Evolutionary conservation across 2,113 vertebrate species (phyloP), one percentile per base, ranked within the genome.

Genomic region (Periophthalmodon schlosseri): DNA sequence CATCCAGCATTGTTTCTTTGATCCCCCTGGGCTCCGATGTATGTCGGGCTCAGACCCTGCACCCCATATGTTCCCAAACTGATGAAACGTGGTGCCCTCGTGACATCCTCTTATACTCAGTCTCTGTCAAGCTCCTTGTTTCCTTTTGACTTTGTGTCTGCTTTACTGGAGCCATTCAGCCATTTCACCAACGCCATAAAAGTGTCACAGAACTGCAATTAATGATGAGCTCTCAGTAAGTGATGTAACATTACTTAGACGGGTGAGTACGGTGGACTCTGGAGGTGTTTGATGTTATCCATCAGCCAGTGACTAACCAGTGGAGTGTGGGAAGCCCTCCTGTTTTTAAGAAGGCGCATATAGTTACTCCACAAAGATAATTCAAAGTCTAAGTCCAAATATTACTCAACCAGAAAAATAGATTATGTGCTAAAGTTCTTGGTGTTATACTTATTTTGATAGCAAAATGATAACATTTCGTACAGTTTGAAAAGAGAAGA

Each of bases 111-210:
- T 28, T 52, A 46, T 79, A 70, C 79, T 88, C 67, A 21, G 68
- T 84, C 78, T 89, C 74, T 83, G 82, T 89, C 86, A 76, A 9
- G 33, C 66, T 70, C 61, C 63, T 70, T 84, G 78, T 46, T 47
- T 76, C 54, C 57, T 20, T 49, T 72, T 72, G 69, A 14, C 24
- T 69, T 50, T 68, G 21, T 69, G 50, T 74, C 44, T 46, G 47
- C 69, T 73, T 64, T 66, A 73, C 75, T 71, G 78, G 69, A 84
- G 75, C 81, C 68, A 76, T 81, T 73, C 52, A 49, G 63, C 74
- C 71, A 47, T 86, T 87, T 83, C 69, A 76, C 69, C 76, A 84
- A 69, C 74, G 54, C 74, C 80, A 84, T 86, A 84, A 89, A 85
- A 85, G 71, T 66, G 77, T 80, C 83, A 85, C 65, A 68, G 74